A percentile compares a stretch with the other conserved stretches of the same genome.
Evolutionary conservation across 2,888 invertebrate genomes (phyloP).

Genomic region (Trissonchulus sp.): DNA sequence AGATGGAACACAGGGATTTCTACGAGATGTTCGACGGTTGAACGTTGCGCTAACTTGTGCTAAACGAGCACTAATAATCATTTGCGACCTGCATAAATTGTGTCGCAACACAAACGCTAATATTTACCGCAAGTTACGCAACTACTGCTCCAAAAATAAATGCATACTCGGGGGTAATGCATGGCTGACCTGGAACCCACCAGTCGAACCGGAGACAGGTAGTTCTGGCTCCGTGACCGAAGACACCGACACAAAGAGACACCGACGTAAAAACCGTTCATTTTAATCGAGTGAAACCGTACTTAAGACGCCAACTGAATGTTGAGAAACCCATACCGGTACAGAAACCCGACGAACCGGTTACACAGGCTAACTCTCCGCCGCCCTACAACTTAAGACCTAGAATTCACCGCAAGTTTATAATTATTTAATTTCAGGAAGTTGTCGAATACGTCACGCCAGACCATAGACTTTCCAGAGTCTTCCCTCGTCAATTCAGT

Average conservation of each 20-base stretch:
- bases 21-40: not conserved
- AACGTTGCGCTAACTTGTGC: conserved; percentile 4
- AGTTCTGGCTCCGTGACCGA: no score
- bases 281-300: conserved; percentile 1
- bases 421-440: no score
- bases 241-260: not conserved
- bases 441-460: not conserved
- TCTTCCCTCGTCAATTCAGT: not conserved
- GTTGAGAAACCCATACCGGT: not conserved
- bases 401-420: not conserved
- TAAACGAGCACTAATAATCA: not conserved
- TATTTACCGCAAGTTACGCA: not conserved
- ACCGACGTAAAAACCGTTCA: not conserved
- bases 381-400: conserved; percentile 2
- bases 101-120: not conserved
- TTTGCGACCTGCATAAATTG: not conserved
- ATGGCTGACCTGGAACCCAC: not conserved
- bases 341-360: no score
- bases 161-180: not conserved
- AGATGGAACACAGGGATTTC: not conserved
- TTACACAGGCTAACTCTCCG: not conserved
- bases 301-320: not conserved
- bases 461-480: not conserved
- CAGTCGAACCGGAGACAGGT: no score
- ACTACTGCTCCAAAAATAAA: conserved; percentile 4